phyloP scores from a whole-genome alignment of 2,113 vertebrate genomes.

The Nettapus auritus region DNA sequence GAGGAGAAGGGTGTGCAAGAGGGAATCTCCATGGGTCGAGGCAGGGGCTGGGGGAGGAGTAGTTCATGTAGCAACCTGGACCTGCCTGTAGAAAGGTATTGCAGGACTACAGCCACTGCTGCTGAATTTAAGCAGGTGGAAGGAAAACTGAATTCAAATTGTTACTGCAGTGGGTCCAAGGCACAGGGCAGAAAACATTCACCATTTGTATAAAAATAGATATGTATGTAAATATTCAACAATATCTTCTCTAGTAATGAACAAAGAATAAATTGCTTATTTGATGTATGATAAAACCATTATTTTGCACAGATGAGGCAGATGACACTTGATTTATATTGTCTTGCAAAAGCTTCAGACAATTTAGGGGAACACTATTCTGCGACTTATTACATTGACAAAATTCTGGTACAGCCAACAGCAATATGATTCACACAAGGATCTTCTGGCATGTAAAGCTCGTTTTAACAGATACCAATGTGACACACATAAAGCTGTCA shows the following conservation, averaged over 20 bases:
- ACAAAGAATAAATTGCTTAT: slow-evolving; percentile 40
- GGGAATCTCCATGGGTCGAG: rapidly evolving
- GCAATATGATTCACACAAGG: slow-evolving; percentile 62
- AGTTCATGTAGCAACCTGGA: rapidly evolving
- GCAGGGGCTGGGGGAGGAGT: background rate
- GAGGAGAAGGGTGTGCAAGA: rapidly evolving
- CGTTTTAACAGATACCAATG: slow-evolving; percentile 66
- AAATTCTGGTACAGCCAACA: slow-evolving; percentile 66
- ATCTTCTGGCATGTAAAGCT: slow-evolving; percentile 67
- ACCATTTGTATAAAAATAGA: slow-evolving; percentile 28
- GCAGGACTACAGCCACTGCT: rapidly evolving
- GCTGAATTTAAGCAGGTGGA: background rate
- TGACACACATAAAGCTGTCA: slow-evolving; percentile 77
- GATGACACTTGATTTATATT: slow-evolving; percentile 54
- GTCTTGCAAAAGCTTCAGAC: slow-evolving; percentile 50
- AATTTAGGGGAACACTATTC: slow-evolving; percentile 55
- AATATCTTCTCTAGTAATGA: slow-evolving; percentile 11
- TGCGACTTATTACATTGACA: slow-evolving; percentile 46
- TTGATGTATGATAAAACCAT: slow-evolving; percentile 35
- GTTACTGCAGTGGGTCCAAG: background rate
- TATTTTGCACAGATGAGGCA: slow-evolving; percentile 46
- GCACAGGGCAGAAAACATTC: background rate
- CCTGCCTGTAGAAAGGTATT: background rate
- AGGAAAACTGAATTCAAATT: background rate
- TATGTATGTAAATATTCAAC: slow-evolving; percentile 45